phyloP scores from a whole-genome alignment of 1,140 invertebrate genomes.

The Drosophila pectinifera region DNA sequence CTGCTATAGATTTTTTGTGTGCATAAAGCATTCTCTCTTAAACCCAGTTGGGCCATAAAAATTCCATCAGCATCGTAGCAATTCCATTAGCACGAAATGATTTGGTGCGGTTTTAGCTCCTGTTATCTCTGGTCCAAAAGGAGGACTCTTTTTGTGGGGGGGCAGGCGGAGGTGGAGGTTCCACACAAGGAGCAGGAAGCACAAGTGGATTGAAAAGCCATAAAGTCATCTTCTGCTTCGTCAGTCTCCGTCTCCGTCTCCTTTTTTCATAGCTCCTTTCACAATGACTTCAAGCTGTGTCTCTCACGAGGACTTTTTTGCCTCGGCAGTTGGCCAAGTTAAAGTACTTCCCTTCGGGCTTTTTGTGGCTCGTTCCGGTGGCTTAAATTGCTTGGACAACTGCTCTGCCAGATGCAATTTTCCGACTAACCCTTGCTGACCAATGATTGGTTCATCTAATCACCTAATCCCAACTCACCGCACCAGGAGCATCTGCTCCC shows the following conservation, averaged over 20 bases:
- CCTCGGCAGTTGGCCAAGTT: conserved; percentile 6
- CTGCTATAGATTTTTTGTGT: conserved; percentile 22
- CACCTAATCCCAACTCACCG: conserved; percentile 20
- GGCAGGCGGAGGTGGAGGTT: conserved; percentile 4
- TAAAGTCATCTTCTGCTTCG: conserved; percentile 50
- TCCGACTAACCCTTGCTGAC: not conserved
- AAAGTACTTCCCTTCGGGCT: conserved; percentile 11
- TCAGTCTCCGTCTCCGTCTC: not conserved
- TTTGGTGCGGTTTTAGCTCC: conserved; percentile 72
- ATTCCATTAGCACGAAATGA: conserved; percentile 82
- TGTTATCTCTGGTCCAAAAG: conserved; percentile 44
- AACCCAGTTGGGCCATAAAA: conserved; percentile 58
- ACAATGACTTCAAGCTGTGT: conserved; percentile 16
- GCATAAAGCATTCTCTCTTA: not conserved
- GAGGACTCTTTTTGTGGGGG: conserved; percentile 2
- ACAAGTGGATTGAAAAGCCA: conserved; percentile 72
- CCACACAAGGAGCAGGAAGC: conserved; percentile 30
- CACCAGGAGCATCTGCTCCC: conserved; percentile 8
- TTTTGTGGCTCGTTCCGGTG: not conserved
- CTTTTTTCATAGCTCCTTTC: conserved; percentile 9
- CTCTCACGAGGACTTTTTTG: conserved; percentile 22
- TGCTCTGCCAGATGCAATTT: conserved; percentile 2
- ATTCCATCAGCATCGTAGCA: conserved; percentile 76
- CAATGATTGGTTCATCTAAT: conserved; percentile 11
- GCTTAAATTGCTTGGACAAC: conserved; percentile 14